Evolutionary conservation across 2,113 vertebrate species (phyloP), one percentile per base, ranked within the genome.

Genomic region (Calypte anna): DNA sequence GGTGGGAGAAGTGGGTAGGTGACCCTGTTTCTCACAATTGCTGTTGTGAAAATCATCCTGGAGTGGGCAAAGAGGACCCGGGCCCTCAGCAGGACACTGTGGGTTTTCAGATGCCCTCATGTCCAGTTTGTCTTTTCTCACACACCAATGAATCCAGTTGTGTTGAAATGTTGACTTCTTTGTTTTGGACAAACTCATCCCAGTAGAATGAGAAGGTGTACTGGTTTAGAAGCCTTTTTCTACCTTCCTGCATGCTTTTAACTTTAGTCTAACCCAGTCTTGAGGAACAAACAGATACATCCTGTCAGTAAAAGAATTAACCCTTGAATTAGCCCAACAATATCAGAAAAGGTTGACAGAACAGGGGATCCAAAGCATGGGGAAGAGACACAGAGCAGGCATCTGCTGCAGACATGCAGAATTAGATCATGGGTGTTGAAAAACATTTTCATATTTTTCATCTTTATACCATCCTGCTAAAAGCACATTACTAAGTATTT

Each of bases 401-500:
- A 8, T 23, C 59, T 43, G 48, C 33, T 43, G 38, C 54, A 63
- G 74, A 50, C 0, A 0, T 46, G 74, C 51, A 83, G 50, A 68
- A 82, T 90, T 46, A 68, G 40, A 70, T 24, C 55, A 66, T 36
- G 20, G 67, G 31, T 70, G 62, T 31, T 33, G 33, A 33, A 33
- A 33, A 33, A 33, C 33, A 33, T 33, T 33, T 33, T 33, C 33
- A 33, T 33, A 33, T 33, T 33, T 33, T 33, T 33, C 33, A 33
- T 33, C 33, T 33, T 33, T 33, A 33, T 33, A 33, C 33, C 33
- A 33, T 33, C 33, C 33, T 33, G 33, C 90, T 91, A 69, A 96
- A 96, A 96, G 83, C 78, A 91, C 51, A 38, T 95, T 70, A 51
- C 88, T 85, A 85, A 78, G 73, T 86, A 74, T 87, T 85, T 96